Evolutionary conservation across 2,797 vertebrate genomes (phyloP).

Genomic region (Galago senegalensis): DNA sequence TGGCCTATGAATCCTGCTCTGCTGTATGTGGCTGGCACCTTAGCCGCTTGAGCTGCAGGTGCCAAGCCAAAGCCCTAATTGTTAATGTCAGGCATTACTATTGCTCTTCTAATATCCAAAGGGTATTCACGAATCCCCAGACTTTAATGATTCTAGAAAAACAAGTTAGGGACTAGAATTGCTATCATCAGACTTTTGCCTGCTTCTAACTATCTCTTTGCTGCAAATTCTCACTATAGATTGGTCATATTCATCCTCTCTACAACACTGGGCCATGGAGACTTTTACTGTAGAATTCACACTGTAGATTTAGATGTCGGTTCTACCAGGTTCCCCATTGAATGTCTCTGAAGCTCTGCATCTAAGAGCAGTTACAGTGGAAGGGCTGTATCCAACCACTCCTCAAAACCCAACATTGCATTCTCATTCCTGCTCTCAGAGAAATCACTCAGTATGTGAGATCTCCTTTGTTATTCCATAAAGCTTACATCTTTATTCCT

Average conservation of each 20-base stretch:
- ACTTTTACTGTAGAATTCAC: neutral
- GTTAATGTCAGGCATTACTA: neutral
- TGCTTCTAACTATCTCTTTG: neutral
- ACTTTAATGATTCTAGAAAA: neutral
- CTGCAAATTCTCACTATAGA: neutral
- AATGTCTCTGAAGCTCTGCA: neutral
- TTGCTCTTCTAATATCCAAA: neutral
- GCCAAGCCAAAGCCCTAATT: neutral
- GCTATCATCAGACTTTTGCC: neutral
- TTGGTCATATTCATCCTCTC: neutral
- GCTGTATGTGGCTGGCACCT: too few species aligned
- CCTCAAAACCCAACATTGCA: neutral
- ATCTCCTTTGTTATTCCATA: neutral
- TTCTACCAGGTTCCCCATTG: neutral
- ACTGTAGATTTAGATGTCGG: neutral
- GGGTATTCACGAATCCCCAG: neutral
- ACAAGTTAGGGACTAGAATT: accelerated
- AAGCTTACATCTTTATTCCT: neutral
- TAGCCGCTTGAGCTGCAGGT: too few species aligned
- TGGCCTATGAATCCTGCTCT: too few species aligned
- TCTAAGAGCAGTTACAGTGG: neutral
- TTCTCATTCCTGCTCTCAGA: neutral
- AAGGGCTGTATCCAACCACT: neutral
- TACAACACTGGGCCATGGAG: neutral
- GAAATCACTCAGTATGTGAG: neutral